Evolutionary conservation across 1,140 invertebrate genomes (phyloP).

Genomic region (Nasonia longicornis): DNA sequence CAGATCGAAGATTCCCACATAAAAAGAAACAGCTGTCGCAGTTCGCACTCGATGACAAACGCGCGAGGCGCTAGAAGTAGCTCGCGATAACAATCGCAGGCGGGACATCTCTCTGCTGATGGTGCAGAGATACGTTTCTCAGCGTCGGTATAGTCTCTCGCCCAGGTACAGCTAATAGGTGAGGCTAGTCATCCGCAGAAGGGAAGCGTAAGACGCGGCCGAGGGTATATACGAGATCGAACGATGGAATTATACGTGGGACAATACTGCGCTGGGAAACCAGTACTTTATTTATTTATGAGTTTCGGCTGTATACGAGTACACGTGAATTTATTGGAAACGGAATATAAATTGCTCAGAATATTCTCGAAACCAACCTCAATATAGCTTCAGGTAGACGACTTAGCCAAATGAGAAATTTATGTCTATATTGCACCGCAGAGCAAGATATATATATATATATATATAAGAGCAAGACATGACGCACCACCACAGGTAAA

Average conservation of each 20-base stretch:
- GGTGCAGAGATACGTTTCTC: slow-evolving; percentile 13
- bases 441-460: background rate
- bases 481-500: background rate
- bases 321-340: no score
- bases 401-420: no score
- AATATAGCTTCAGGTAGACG: no score
- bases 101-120: background rate
- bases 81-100: slow-evolving; percentile 24
- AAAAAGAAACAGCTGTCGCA: background rate
- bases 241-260: background rate
- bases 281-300: no score
- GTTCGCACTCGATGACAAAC: slow-evolving; percentile 12
- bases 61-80: background rate
- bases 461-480: background rate
- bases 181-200: slow-evolving; percentile 2
- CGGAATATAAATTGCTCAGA: no score
- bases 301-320: no score
- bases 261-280: no score
- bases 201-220: background rate
- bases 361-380: no score
- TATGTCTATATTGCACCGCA: background rate
- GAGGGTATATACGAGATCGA: background rate
- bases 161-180: slow-evolving; percentile 3
- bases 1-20: background rate
- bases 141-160: background rate